These are phyloP conservation scores for Cyprinodon diabolis DNA, from an alignment of 2,797 vertebrate species.

Conservation along the genomic window DNA sequence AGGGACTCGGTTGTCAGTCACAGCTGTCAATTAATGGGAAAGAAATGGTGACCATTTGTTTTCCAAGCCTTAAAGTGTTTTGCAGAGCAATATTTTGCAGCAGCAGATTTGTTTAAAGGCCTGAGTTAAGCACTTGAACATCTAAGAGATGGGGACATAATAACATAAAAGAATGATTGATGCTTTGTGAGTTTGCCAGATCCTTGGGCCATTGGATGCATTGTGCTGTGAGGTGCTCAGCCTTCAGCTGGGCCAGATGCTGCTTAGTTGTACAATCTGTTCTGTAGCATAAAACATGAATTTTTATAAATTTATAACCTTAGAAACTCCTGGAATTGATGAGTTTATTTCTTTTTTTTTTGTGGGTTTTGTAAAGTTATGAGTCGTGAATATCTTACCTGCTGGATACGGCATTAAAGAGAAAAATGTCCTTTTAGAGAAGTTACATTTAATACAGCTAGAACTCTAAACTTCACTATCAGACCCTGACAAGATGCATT, in stretches of 20 bases:
- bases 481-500: background rate
- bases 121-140: background rate
- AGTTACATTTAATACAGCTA: background rate
- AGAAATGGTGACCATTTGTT: background rate
- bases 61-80: background rate
- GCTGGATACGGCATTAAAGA: background rate
- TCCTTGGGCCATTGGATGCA: constrained; percentile 1
- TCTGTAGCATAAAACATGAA: background rate
- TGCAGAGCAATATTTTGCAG: background rate
- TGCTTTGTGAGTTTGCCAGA: constrained; percentile 7
- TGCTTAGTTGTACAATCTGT: constrained; percentile 8
- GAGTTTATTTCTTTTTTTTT: background rate
- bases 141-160: background rate
- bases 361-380: background rate
- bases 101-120: background rate
- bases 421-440: background rate
- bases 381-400: background rate
- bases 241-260: constrained; percentile 8
- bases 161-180: background rate
- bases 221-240: background rate
- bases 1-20: background rate
- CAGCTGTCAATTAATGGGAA: background rate
- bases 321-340: too few species aligned
- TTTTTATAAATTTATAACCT: too few species aligned
- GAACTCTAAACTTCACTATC: background rate